Evolutionary conservation across 2,113 vertebrate species (phyloP).

Genomic region (Aviceda subcristata): DNA sequence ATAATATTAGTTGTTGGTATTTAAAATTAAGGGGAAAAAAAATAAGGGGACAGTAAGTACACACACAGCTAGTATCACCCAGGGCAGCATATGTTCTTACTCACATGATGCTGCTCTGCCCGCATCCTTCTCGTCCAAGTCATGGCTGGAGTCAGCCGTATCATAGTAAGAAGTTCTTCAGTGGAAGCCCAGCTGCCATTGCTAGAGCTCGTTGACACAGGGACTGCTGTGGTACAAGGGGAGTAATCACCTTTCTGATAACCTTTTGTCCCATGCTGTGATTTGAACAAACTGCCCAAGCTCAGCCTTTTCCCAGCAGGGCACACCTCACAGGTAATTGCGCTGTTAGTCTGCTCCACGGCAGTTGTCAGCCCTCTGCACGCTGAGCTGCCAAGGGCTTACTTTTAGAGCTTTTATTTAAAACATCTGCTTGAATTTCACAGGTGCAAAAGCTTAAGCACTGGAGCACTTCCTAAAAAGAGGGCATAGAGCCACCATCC

Average conservation of each 20-base stretch:
- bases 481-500: background rate
- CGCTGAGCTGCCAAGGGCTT: background rate
- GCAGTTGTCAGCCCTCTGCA: background rate
- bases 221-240: background rate
- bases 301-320: background rate
- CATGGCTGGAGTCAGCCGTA: background rate
- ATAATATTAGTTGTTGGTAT: background rate
- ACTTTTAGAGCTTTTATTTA: background rate
- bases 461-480: background rate
- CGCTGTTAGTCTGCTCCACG: background rate
- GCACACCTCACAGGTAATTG: background rate
- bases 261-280: background rate
- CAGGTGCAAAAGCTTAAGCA: background rate
- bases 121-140: background rate
- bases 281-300: background rate
- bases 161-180: background rate
- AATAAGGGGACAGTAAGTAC: background rate
- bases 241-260: background rate
- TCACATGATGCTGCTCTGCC: background rate
- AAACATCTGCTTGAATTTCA: background rate
- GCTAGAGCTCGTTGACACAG: background rate
- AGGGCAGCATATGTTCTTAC: background rate
- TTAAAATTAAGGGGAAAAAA: background rate
- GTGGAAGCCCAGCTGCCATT: background rate
- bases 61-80: background rate